Evolutionary conservation across 1,140 invertebrate species (phyloP), one percentile per base, ranked within the genome.

Genomic region (Ericerus pela): DNA sequence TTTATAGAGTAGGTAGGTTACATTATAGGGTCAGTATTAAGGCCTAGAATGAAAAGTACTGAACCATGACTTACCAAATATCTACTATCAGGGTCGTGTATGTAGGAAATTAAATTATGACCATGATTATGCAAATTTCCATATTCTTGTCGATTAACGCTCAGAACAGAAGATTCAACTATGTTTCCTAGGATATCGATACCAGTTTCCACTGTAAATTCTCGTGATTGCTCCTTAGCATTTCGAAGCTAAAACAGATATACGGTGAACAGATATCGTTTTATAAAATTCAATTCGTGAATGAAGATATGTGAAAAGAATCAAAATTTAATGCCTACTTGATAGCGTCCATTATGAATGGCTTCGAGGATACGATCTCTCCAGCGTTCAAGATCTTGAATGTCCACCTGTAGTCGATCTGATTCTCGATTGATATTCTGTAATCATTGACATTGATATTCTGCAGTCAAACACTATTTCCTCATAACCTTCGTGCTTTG

Each of bases 111-210:
- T 36, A 79, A 73, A 0, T 81, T 68, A 56, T 79, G 78, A 1
- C 82, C 82, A 59, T 79, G 75, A 67, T 87, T 86, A 64, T 88
- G 84, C 53, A 80, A 64, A 63, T 83, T 77, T 16, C 84, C 84
- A 60, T 86, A 88, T 43, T 79, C 68, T 5, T 74, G 73, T 3
- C 65, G 67, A 65, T 89, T 86, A 0, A 77, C 75, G 12, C 81
- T 81, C 8, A 87, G 66, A 30, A 78, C 76, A 12, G 79, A 81
- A 0, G 79, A 74, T 67, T 90, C 87, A 60, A 90, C 74, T 57
- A 89, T 77, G 64, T 89, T 85, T 5, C 85, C 86, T 2, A 91
- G 69, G 22, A 82, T 72, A 61, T 91, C 83, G 55, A 89, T 88
- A 6, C 86, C 86, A 1, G 72, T 76, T 2, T 71, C 68, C 62